phyloP scores from a whole-genome alignment of 2,888 invertebrate species.

The Dimorphilus gyrociliatus region DNA sequence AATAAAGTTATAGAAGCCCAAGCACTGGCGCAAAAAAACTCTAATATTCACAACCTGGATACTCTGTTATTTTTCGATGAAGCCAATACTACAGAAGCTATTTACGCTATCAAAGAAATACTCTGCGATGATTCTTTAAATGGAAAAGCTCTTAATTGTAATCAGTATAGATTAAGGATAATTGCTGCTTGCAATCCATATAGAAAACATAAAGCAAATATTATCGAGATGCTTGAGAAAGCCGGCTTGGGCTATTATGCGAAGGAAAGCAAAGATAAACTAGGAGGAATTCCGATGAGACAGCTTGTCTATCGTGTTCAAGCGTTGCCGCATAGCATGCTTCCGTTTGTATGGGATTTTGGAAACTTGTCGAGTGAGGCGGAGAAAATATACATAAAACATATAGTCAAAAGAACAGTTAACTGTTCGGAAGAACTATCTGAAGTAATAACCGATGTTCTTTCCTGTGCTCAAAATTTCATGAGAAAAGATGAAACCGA shows the following conservation, averaged over 20 bases:
- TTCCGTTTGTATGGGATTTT: slow-evolving; percentile 33
- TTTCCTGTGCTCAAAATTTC: slow-evolving; percentile 8
- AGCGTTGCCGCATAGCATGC: slow-evolving; percentile 26
- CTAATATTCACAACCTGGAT: slow-evolving; percentile 12
- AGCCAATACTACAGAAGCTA: slow-evolving; percentile 30
- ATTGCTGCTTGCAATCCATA: slow-evolving; percentile 34
- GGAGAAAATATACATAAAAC: slow-evolving; percentile 24
- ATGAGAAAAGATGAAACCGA: no score
- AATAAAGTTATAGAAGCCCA: slow-evolving; percentile 20
- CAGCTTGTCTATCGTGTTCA: slow-evolving; percentile 31
- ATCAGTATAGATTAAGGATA: no score
- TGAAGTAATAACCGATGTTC: not conserved
- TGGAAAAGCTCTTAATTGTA: no score
- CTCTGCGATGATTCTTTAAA: slow-evolving; percentile 26
- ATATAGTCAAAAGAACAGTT: slow-evolving; percentile 22
- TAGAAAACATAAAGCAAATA: slow-evolving; percentile 25
- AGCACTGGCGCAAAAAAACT: slow-evolving; percentile 16
- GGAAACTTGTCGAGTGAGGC: slow-evolving; percentile 20
- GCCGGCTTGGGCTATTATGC: slow-evolving; percentile 30
- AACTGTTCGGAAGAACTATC: not conserved
- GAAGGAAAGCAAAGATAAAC: slow-evolving; percentile 17
- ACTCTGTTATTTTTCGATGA: slow-evolving; percentile 32
- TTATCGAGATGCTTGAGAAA: slow-evolving; percentile 24
- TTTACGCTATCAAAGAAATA: slow-evolving; percentile 31
- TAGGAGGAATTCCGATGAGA: slow-evolving; percentile 26